Evolutionary conservation across 2,888 invertebrate species (phyloP).

Genomic region (Ichneumoninae sp.): DNA sequence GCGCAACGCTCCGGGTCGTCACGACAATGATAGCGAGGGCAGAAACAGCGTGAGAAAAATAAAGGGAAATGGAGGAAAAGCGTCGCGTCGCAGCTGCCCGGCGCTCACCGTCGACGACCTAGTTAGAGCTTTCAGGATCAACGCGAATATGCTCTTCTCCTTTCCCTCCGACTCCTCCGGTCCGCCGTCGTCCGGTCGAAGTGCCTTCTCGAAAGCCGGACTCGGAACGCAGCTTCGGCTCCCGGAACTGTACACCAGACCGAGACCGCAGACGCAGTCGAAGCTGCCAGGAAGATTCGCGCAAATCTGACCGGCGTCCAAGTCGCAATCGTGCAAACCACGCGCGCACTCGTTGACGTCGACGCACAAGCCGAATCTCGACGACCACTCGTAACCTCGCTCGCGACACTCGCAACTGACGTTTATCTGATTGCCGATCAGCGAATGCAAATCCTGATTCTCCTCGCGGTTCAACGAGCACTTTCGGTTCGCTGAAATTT

Average conservation of each 20-base stretch:
- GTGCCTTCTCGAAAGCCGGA: constrained; percentile 61
- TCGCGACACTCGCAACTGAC: constrained; percentile 86
- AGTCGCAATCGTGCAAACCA: constrained; percentile 83
- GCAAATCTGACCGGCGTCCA: constrained; percentile 85
- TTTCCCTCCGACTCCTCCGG: constrained; percentile 24
- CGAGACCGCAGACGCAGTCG: constrained; percentile 75
- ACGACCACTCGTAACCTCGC: constrained; percentile 86
- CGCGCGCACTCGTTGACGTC: constrained; percentile 87
- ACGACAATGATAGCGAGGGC: neutral
- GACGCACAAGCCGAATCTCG: constrained; percentile 87
- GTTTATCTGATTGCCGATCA: constrained; percentile 87
- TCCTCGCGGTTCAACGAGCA: constrained; percentile 82
- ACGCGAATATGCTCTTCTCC: constrained; percentile 51
- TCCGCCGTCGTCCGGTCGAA: constrained; percentile 49
- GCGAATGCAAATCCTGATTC: constrained; percentile 85
- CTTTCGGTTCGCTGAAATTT: constrained; percentile 74
- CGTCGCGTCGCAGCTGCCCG: neutral
- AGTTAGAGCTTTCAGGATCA: constrained; percentile 63
- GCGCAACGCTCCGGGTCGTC: neutral
- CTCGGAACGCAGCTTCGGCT: constrained; percentile 66
- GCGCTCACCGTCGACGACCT: constrained; percentile 53
- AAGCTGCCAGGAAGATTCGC: constrained; percentile 86
- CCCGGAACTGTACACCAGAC: constrained; percentile 70
- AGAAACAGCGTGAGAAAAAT: constrained; percentile 20
- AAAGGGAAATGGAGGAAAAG: constrained; percentile 21